These are phyloP conservation scores for Rhynchophorus ferrugineus DNA, from an alignment of 1,140 invertebrate genomes.

Conservation along the genomic window DNA sequence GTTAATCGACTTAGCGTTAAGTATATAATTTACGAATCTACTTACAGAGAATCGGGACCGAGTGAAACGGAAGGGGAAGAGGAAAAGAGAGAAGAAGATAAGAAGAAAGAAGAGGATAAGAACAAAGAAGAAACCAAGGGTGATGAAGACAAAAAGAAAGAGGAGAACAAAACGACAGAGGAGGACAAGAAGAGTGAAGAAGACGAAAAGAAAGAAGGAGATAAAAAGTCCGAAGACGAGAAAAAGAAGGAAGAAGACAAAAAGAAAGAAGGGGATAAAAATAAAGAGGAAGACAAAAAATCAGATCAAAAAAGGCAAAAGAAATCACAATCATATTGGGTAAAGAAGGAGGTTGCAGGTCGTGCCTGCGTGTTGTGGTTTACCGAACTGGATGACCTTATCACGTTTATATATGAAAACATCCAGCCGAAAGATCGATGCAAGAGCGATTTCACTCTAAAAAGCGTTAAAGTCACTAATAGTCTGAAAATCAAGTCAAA, in stretches of 20 bases:
- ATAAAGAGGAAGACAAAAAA: too few relatives aligned
- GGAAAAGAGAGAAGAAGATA: slow-evolving; percentile 5
- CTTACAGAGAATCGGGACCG: too few relatives aligned
- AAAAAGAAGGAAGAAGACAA: too few relatives aligned
- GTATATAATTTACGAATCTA: background rate
- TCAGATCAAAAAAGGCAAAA: too few relatives aligned
- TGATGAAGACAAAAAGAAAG: too few relatives aligned
- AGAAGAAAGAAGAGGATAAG: slow-evolving; percentile 8
- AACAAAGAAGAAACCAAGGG: too few relatives aligned
- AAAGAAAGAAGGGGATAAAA: too few relatives aligned
- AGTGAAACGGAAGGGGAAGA: too few relatives aligned
- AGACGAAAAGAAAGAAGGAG: slow-evolving; percentile 12
- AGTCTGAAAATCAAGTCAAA: slow-evolving; percentile 27
- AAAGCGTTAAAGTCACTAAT: slow-evolving; percentile 26
- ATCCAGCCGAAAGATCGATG: slow-evolving; percentile 26
- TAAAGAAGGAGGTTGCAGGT: slow-evolving; percentile 26
- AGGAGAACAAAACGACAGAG: background rate
- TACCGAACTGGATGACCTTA: slow-evolving; percentile 26
- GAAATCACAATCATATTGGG: slow-evolving; percentile 24
- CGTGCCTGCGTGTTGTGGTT: slow-evolving; percentile 35
- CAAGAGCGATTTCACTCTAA: slow-evolving; percentile 28
- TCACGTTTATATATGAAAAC: slow-evolving; percentile 33
- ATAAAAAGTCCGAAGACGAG: too few relatives aligned
- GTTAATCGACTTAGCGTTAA: background rate
- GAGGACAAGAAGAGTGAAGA: slow-evolving; percentile 16